A percentile compares a stretch with the other conserved stretches of the same genome.
Evolutionary conservation across 2,797 vertebrate species (phyloP).

Genomic region (Morus bassanus): DNA sequence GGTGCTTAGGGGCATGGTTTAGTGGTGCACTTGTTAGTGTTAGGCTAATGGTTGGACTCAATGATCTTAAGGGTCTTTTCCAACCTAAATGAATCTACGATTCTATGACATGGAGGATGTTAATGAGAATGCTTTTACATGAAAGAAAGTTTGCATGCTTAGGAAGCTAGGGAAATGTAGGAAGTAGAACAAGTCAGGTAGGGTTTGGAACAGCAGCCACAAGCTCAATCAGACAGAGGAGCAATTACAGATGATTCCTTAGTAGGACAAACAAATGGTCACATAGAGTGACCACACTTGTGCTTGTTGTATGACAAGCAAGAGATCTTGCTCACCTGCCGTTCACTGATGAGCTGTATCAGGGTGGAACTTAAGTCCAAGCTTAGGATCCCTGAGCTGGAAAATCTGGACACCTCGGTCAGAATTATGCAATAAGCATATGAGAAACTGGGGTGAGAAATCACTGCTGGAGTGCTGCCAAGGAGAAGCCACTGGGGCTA

Average conservation of each 20-base stretch:
- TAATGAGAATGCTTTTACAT: neutral
- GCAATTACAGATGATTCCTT: neutral
- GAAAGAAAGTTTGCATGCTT: neutral
- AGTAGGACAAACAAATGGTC: neutral
- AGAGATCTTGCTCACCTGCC: neutral
- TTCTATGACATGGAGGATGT: neutral
- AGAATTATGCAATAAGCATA: neutral
- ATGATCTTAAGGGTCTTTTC: too few species aligned
- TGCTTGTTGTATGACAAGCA: neutral
- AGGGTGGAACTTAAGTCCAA: neutral
- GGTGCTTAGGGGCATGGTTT: too few species aligned
- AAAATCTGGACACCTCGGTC: neutral
- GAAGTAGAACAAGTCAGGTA: neutral
- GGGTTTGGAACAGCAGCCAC: neutral
- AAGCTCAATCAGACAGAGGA: neutral
- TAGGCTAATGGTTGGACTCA: too few species aligned
- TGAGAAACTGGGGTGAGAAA: neutral
- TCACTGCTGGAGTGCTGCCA: neutral
- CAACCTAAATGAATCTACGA: too few species aligned
- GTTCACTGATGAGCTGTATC: neutral
- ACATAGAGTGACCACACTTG: accelerated
- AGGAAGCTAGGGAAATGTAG: neutral
- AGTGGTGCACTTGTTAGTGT: too few species aligned
- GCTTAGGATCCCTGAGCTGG: neutral
- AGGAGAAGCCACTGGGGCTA: neutral